A percentile compares a stretch with the other conserved stretches of the same genome.
phyloP scores from a whole-genome alignment of 2,797 vertebrate species.

The Ispidina picta region DNA sequence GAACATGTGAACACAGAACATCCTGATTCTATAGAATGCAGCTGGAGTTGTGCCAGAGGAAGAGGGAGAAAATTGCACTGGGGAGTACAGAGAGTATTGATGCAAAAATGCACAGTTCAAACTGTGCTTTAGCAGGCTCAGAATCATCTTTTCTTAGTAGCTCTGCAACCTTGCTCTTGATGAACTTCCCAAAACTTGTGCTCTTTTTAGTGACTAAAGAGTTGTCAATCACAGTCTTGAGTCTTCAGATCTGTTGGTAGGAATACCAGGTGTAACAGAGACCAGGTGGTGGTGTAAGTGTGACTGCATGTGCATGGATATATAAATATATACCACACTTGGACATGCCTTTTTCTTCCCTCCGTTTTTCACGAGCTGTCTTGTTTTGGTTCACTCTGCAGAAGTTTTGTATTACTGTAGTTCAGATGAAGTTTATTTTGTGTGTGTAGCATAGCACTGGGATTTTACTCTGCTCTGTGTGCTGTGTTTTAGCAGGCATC shows the following conservation, averaged over 20 bases:
- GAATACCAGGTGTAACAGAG: not conserved
- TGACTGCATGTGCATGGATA: not conserved
- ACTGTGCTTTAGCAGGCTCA: not conserved
- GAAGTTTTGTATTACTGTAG: not conserved
- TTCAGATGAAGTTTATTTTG: not conserved
- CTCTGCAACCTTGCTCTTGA: not conserved
- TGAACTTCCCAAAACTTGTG: not conserved
- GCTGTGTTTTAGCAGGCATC: not conserved
- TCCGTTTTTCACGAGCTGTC: not conserved
- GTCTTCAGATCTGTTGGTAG: not conserved
- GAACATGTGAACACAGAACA: not conserved
- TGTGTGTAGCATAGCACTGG: not conserved
- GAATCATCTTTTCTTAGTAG: not conserved
- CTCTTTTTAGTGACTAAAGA: not conserved
- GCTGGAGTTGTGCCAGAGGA: not conserved
- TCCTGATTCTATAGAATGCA: not conserved
- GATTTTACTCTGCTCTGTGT: not conserved
- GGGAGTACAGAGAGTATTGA: not conserved
- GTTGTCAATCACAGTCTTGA: not conserved
- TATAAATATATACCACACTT: not conserved
- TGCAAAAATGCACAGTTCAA: not conserved
- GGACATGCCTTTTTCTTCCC: not conserved
- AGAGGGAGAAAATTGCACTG: not conserved
- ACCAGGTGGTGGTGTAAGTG: not conserved
- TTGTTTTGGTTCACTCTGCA: not conserved